Conservation (phyloP, 2,797 vertebrate species). For the Aeoliscus strigatus region DNA sequence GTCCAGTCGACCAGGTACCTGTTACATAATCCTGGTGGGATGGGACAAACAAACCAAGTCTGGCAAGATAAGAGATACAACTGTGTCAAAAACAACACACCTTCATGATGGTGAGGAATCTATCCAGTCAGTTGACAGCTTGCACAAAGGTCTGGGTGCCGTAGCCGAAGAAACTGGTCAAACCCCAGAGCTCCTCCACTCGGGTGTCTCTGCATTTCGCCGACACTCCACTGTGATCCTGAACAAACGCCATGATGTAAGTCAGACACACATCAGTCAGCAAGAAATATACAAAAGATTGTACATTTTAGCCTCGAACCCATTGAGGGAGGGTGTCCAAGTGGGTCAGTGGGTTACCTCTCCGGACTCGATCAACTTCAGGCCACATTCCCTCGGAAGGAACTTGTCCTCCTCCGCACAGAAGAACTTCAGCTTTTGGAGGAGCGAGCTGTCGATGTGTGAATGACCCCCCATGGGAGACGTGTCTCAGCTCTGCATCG, state of each 20-base stretch:
- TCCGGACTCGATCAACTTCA: slow-evolving; percentile 84
- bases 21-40: no score
- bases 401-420: slow-evolving; percentile 83
- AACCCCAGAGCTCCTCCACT: slow-evolving; percentile 94
- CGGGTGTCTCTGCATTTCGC: slow-evolving; percentile 86
- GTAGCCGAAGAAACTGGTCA: slow-evolving; percentile 94
- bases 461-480: slow-evolving; percentile 65
- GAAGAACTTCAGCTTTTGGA: slow-evolving; percentile 85
- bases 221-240: slow-evolving; percentile 85
- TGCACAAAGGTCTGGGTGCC: slow-evolving; percentile 93
- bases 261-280: no score
- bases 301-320: no score
- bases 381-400: slow-evolving; percentile 85
- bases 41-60: no score
- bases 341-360: slow-evolving; percentile 76
- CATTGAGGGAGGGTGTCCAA: no score
- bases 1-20: no score
- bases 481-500: no score
- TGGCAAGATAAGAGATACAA: no score
- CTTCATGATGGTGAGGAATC: slow-evolving; percentile 96
- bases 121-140: slow-evolving; percentile 94
- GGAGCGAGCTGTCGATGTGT: slow-evolving; percentile 66
- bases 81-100: slow-evolving; percentile 60
- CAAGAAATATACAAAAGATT: no score
- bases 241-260: no score